Evolutionary conservation across 2,888 invertebrate species (phyloP).

Genomic region (Aspidiotus destructor): DNA sequence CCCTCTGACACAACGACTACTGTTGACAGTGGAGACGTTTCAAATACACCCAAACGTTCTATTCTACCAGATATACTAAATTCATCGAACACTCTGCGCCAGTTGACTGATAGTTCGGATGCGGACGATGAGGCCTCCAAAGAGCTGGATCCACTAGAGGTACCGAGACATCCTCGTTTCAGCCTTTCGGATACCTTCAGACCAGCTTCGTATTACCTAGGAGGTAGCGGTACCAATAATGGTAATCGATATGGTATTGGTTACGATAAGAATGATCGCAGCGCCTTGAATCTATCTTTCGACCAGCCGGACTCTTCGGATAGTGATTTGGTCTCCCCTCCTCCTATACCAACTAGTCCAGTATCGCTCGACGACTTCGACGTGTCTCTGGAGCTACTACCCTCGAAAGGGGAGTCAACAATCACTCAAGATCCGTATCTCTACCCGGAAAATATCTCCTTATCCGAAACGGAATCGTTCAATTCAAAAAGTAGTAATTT

Average conservation of each 20-base stretch:
- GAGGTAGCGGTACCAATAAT: slow-evolving; percentile 44
- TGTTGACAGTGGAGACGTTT: slow-evolving; percentile 39
- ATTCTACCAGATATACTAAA: slow-evolving; percentile 53
- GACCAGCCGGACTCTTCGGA: slow-evolving; percentile 71
- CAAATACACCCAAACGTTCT: slow-evolving; percentile 39
- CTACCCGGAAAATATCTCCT: slow-evolving; percentile 12
- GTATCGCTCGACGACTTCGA: slow-evolving; percentile 64
- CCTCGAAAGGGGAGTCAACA: neutral
- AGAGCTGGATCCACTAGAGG: slow-evolving; percentile 56
- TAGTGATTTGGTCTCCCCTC: slow-evolving; percentile 67
- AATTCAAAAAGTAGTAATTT: slow-evolving; percentile 21
- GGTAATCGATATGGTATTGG: neutral
- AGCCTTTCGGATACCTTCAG: slow-evolving; percentile 80
- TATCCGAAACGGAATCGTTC: slow-evolving; percentile 25
- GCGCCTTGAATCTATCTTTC: slow-evolving; percentile 30
- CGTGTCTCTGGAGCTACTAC: slow-evolving; percentile 11
- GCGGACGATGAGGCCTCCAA: slow-evolving; percentile 74
- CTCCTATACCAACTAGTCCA: slow-evolving; percentile 65
- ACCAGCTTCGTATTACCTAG: slow-evolving; percentile 77
- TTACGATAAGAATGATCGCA: neutral
- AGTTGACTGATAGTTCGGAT: slow-evolving; percentile 60
- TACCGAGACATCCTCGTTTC: slow-evolving; percentile 63
- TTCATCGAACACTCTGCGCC: slow-evolving; percentile 40
- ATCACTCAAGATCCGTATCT: neutral
- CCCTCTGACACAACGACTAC: slow-evolving; percentile 37